Base-by-base conservation (phyloP, 2,797 vertebrate species). In the Babyrousa celebensis region DNA sequence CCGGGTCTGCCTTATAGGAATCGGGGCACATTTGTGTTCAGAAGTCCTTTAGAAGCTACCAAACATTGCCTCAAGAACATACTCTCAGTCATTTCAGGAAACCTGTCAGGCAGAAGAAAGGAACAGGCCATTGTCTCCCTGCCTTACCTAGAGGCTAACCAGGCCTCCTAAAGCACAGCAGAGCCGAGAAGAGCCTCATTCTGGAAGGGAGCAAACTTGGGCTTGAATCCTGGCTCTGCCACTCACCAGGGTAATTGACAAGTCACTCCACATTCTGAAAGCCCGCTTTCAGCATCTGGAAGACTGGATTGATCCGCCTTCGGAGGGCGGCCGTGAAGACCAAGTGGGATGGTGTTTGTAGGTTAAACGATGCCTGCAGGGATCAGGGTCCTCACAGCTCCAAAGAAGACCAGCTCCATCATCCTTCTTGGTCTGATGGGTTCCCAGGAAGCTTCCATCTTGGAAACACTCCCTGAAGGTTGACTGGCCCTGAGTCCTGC, bases 331-430 rank as follows among this genome's bases (percentile, higher is more conserved):
- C 2, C 67, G 52, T 52, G 62, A 77, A 60, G 68, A 29, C 14
- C 62, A 17, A n/a, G 12, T 5, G 7, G 12, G 14, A 16, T n/a
- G 1, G 0, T 3, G 8, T 25, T 17, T 27, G 11, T 7, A 32
- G 63, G 16, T 5, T 27, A 56, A 12, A n/a, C 20, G 0, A 18
- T 3, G 14, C 79, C 16, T 2, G 0, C 29, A 12, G 21, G 1
- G 48, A 67, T 71, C n/a, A 78, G 12, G 16, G 4, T 43, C 96
- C 36, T 58, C 70, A 21, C 0, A 29, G 17, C 12, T 65, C 40
- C 12, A 0, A 56, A 43, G 56, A 15, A 67, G 21, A 43, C 2
- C 1, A n/a, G 14, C 20, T 80, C 23, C 7, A 11, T 63, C 74
- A 25, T 56, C 27, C 27, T 8, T 43, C 21, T 7, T 23, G 17